Evolutionary conservation across 1,140 invertebrate species (phyloP), one percentile per base, ranked within the genome.

Genomic region (Ctenoplectra terminalis): DNA sequence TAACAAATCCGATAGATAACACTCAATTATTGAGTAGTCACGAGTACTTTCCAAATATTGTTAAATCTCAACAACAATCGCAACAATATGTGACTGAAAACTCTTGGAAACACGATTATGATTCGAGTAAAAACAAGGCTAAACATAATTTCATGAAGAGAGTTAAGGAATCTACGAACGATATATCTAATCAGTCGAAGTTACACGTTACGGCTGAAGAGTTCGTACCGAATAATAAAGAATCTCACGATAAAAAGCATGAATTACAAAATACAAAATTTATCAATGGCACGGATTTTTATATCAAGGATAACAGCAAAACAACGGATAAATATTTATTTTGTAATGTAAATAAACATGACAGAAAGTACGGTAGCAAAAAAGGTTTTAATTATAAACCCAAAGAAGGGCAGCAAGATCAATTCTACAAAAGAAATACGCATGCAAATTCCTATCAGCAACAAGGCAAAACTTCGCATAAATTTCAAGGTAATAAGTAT

Each of bases 171-270:
- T n/a, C 0, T 77, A 2, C 20, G 23, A 1, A 31, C 1, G 52
- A 63, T 11, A 34, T 87, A 50, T 76, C 58, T 8, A 69, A 87
- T 31, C 71, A 90, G 11, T 91, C 91, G 40, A 91, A 89, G 79
- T 85, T 92, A 37, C 90, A 92, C 34, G 85, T 84, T 1, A 90
- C 80, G 20, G 91, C 91, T 15, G 87, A 70, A 48, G 91, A 92
- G 81, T 92, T 92, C 70, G 70, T 69, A 17, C 72, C 77, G 11
- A 84, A 73, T 40, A 72, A 72, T 7, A 40, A 13, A 17, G 78
- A 64, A 52, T 52, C 43, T 3, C 63, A 52, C 6, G 60, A 29
- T n/a, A 66, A 76, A 17, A 69, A 13, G 17, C 26, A 29, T 2
- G 63, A 76, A 1, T 60, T 17, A 4, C 31, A 73, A 9, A 20